Base-by-base conservation (phyloP, 2,888 invertebrate genomes). In the Ormyrus nitidulus region DNA sequence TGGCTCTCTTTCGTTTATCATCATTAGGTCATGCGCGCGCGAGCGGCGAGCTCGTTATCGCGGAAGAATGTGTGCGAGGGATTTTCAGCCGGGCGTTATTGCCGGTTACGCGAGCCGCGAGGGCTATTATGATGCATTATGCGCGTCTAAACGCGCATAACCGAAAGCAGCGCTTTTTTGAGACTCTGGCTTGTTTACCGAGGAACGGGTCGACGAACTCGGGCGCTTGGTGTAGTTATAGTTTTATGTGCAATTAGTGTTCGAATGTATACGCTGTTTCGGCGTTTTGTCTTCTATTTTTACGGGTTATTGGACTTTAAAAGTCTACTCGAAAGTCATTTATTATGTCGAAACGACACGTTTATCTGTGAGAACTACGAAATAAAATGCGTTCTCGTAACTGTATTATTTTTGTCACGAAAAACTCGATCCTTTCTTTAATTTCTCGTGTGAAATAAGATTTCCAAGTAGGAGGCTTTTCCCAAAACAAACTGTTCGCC, bases 41-140 rank as follows among this genome's bases (percentile, higher is more conserved):
- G 34, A 34, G 34, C 34, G 34, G 34, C 2, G 62, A 13, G 56
- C 61, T 78, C 70, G 77, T 78, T 78, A 78, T 77, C 77, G 53
- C 8, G 44, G 77, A 81, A 83, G 82, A 83, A 83, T 83, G 72
- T 82, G 34, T 77, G 81, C 1, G 34, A 79, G 53, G 46, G 53
- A 13, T 34, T 49, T 34, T 34, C 13, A 46, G 44, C 48, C 44
- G 44, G 34, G 34, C 56, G 13, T 54, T 54, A 8, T 46, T 56
- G 56, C 34, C 34, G 34, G 34, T 65, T 13, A 8, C 3, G 70
- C 34, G 5, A 19, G 19, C 34, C 34, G 34, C 34, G 34, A 34
- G 34, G 34, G 4, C 58, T 19, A 46, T 70, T 49, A 51, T 77
- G 79, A 81, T 83, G 81, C 81, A 80, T 81, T 74, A 79, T 82